Evolutionary conservation across 2,888 invertebrate species (phyloP).

Genomic region (Ectemnius lituratus): DNA sequence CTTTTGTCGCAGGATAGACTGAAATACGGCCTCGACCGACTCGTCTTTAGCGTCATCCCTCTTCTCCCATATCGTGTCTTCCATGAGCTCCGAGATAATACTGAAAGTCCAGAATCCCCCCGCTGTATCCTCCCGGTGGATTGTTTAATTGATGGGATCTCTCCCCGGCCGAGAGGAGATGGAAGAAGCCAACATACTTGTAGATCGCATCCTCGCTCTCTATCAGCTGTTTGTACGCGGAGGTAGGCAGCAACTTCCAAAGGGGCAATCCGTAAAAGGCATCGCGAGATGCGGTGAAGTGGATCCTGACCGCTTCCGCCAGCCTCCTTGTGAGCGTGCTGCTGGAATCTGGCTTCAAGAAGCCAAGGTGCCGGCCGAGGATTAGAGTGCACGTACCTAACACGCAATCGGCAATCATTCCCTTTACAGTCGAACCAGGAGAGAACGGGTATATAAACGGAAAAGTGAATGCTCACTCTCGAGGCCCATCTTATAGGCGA

Average conservation of each 20-base stretch:
- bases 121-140: neutral
- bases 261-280: constrained; percentile 89
- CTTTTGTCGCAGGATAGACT: constrained; percentile 86
- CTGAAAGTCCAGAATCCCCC: constrained; percentile 73
- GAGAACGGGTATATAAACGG: too few species aligned
- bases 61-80: constrained; percentile 82
- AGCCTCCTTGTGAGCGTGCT: constrained; percentile 82
- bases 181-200: constrained; percentile 80
- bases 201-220: constrained; percentile 89
- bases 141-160: neutral
- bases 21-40: constrained; percentile 85
- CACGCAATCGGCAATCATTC: neutral
- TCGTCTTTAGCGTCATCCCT: constrained; percentile 81
- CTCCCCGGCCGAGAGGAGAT: neutral
- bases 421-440: too few species aligned
- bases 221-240: constrained; percentile 85
- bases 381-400: constrained; percentile 88
- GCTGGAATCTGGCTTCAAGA: constrained; percentile 80
- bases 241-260: constrained; percentile 89
- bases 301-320: constrained; percentile 86
- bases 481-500: constrained; percentile 88
- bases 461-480: constrained; percentile 82
- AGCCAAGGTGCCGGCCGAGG: constrained; percentile 88
- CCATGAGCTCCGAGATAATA: constrained; percentile 88
- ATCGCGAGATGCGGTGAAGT: constrained; percentile 89